These are phyloP conservation scores for Vidua macroura DNA, from an alignment of 2,113 vertebrate genomes.

Conservation along the genomic window DNA sequence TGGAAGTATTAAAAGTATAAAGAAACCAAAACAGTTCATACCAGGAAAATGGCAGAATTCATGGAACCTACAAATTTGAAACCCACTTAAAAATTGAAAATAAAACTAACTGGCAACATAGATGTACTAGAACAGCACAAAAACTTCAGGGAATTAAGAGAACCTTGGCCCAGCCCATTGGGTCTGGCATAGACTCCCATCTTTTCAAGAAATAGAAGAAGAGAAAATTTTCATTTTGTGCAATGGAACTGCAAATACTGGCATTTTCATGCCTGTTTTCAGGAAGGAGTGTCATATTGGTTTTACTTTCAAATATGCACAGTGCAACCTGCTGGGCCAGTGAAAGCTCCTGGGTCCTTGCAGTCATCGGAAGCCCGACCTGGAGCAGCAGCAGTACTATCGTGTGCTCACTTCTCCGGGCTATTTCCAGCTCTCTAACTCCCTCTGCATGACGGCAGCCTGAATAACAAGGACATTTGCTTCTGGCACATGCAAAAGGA, in stretches of 20 bases:
- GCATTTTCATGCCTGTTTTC: background rate
- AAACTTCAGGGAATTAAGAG: background rate
- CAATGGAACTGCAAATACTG: background rate
- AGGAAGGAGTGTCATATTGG: background rate
- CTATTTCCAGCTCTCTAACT: conserved; percentile 76
- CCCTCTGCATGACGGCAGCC: conserved; percentile 75
- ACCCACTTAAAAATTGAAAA: background rate
- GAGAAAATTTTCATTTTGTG: background rate
- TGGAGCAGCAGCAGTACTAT: conserved; percentile 68
- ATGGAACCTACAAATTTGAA: background rate
- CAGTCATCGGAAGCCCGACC: background rate
- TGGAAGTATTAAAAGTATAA: background rate
- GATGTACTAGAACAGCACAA: background rate
- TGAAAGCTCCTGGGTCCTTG: background rate
- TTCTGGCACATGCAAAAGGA: conserved; percentile 40
- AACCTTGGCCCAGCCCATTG: background rate
- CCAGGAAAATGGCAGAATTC: background rate
- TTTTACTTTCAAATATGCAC: background rate
- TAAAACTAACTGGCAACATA: background rate
- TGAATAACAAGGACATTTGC: conserved; percentile 68
- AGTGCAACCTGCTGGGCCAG: background rate
- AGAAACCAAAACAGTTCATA: background rate
- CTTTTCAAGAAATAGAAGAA: background rate
- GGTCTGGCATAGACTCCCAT: background rate
- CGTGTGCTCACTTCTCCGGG: conserved; percentile 58